These are phyloP conservation scores for Epinephelus fuscoguttatus DNA, from an alignment of 2,113 vertebrate species.

Conservation along the genomic window DNA sequence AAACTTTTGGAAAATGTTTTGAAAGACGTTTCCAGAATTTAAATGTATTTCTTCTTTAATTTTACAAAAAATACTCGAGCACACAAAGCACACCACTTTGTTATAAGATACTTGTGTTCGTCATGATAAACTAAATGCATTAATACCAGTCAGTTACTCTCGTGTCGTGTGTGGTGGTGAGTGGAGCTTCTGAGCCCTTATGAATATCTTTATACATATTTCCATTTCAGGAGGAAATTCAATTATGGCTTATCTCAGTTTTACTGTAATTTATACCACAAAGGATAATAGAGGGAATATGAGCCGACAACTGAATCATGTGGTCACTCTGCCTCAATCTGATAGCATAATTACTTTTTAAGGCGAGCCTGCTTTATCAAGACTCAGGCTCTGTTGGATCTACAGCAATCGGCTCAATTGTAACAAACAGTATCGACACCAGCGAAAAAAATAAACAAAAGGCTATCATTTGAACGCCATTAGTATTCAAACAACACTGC, in stretches of 20 bases:
- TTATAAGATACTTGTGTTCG: not conserved
- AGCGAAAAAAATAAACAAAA: slow-evolving; percentile 21
- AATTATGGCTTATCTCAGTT: slow-evolving; percentile 75
- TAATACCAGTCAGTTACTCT: slow-evolving; percentile 26
- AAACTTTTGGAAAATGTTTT: not conserved
- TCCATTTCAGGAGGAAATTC: slow-evolving; percentile 69
- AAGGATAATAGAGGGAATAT: slow-evolving; percentile 56
- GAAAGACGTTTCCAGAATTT: not conserved
- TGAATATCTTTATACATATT: slow-evolving; percentile 60
- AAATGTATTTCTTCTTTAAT: not conserved
- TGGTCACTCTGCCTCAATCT: slow-evolving; percentile 62
- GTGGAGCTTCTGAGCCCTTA: slow-evolving; percentile 52
- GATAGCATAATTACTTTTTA: slow-evolving; percentile 56
- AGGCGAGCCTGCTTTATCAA: slow-evolving; percentile 23
- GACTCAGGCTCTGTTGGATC: slow-evolving; percentile 29
- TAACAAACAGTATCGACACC: slow-evolving; percentile 20
- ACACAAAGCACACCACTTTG: not conserved
- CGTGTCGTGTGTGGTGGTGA: slow-evolving; percentile 28
- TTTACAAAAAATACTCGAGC: not conserved
- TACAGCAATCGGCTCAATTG: slow-evolving; percentile 3
- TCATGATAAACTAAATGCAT: slow-evolving; percentile 28
- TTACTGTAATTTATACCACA: slow-evolving; percentile 72
- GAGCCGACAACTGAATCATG: slow-evolving; percentile 55
- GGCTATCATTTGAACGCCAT: not conserved
- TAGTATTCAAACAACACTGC: slow-evolving; percentile 38